Base-by-base conservation (phyloP, 2,888 invertebrate species). In the Epirrhoe alternata region DNA sequence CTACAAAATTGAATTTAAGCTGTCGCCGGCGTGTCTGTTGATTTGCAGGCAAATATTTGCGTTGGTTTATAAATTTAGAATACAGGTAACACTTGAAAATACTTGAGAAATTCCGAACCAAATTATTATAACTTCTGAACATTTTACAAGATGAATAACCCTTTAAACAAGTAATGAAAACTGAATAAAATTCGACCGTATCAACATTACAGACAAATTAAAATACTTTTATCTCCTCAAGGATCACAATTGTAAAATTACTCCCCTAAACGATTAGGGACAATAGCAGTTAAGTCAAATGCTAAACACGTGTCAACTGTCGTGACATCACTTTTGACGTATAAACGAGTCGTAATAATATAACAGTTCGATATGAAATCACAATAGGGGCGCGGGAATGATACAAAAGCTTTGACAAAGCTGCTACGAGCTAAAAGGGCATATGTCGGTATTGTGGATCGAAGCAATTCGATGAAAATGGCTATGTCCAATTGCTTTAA, bases 231-330 rank as follows among this genome's bases (percentile, higher is more conserved):
- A 66, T 74, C 67, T 61, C 17, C 38, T 51, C 51, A 65, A 56
- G 52, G 71, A 62, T 74, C 69, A 74, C 77, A 76, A 68, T 75
- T 74, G 73, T 74, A 75, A 74, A 67, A 66, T 66, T 73, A 79
- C 80, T 83, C 86, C 89, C 90, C 86, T 84, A 85, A 86, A 84
- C 82, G 81, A 82, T 83, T 79, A 70, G 73, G 77, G 80, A 92
- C 91, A 91, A 91, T 83, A 77, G 86, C 80, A 85, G 82, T 88
- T 87, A 88, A 90, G 86, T 88, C 85, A 86, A 83, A 87, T 86
- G 83, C 88, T 89, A 89, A 92, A 90, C 92, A 91, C 91, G 92
- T 90, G 92, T 92, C 92, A 90, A 88, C 85, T 82, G 80, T 83
- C 81, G 81, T 83, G 86, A 89, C 90, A 86, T 88, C 81, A 82